Base-by-base conservation (phyloP, 1,140 invertebrate species). In the Habropoda laboriosa region DNA sequence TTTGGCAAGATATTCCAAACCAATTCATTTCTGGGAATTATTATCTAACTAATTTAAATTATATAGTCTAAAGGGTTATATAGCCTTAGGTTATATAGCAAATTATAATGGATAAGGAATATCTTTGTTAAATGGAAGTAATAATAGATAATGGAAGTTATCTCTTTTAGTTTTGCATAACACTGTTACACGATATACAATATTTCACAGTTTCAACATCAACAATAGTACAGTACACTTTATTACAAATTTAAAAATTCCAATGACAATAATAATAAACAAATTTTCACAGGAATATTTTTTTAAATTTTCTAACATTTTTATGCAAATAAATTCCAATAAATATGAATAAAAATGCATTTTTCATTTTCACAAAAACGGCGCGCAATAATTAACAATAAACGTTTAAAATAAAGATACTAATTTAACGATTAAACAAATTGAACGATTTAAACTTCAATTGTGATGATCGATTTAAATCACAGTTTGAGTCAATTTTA, bases 41-140 rank as follows among this genome's bases (percentile, higher is more conserved):
- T n/a, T 32, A 27, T 16, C 18, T 8, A 13, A 61, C 6, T 2
- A 71, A 49, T 66, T 64, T 61, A 58, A 24, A 38, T 80, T 63
- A 55, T 21, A n/a, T n/a, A n/a, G n/a, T n/a, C n/a, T n/a, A n/a
- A n/a, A n/a, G n/a, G n/a, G n/a, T n/a, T n/a, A n/a, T n/a, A n/a
- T n/a, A n/a, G n/a, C n/a, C n/a, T n/a, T n/a, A n/a, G n/a, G n/a
- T n/a, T n/a, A n/a, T n/a, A n/a, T n/a, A n/a, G n/a, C n/a, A n/a
- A n/a, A n/a, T n/a, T 61, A 21, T 32, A 40, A 57, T 68, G n/a
- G 2, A 49, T 47, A 40, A 45, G 21, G 30, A 24, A 24, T 55
- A 42, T 13, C 16, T 61, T 12, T 38, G 7, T 13, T 12, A 53
- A 21, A 21, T 40, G 21, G 18, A 3, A 6, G 4, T 27, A 42